These are phyloP conservation scores for Drosophila kohkoa DNA, from an alignment of 1,140 invertebrate species.

Conservation along the genomic window DNA sequence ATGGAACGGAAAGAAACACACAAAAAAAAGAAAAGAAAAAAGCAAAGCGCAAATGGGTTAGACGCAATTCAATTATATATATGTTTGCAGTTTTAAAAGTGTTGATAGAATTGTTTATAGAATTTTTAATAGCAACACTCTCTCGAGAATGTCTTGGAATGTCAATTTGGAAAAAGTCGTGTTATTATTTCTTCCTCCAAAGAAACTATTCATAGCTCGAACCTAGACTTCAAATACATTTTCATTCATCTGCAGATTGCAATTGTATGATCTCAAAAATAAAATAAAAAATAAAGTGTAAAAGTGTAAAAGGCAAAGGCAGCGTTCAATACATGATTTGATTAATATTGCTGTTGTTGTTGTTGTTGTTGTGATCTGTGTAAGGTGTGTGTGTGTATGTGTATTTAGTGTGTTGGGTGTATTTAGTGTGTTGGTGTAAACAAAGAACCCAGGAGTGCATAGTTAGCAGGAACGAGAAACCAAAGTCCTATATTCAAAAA, in stretches of 20 bases:
- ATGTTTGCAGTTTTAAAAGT: background rate
- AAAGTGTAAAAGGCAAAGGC: conserved; percentile 71
- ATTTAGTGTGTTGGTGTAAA: conserved; percentile 7
- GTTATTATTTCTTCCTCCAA: too few species aligned
- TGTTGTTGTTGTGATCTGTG: conserved; percentile 13
- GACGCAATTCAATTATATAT: conserved; percentile 23
- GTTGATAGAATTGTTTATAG: too few species aligned
- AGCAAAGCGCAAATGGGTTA: conserved; percentile 54
- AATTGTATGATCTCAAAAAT: conserved; percentile 9
- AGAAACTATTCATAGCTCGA: too few species aligned
- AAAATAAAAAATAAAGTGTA: conserved; percentile 18
- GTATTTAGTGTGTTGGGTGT: conserved; percentile 10
- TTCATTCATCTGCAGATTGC: background rate
- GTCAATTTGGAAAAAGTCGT: too few species aligned
- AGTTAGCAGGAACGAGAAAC: background rate
- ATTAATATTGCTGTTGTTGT: conserved; percentile 24
- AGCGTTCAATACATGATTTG: conserved; percentile 57
- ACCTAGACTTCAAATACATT: too few species aligned
- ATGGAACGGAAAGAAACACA: too few species aligned
- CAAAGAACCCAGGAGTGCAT: background rate
- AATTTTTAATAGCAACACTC: too few species aligned
- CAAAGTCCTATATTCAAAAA: too few species aligned
- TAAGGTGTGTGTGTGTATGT: conserved; percentile 22
- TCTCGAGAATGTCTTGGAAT: too few species aligned
- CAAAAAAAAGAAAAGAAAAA: conserved; percentile 43